Base-by-base conservation (phyloP, 2,888 invertebrate genomes). In the Sabatieria punctata region DNA sequence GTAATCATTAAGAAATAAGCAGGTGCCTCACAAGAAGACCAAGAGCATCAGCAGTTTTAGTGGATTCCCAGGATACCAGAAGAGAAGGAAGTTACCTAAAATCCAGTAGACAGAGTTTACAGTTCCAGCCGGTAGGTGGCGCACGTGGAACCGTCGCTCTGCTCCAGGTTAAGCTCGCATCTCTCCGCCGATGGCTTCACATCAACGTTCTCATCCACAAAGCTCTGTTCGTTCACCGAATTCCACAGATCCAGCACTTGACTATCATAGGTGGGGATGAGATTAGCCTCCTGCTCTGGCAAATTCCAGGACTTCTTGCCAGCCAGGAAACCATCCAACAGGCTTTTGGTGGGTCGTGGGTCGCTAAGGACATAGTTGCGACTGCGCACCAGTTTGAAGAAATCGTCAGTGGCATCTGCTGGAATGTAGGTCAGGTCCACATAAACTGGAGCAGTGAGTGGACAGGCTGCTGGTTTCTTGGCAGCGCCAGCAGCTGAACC, bases 251-350 rank as follows among this genome's bases (percentile, higher is more conserved):
- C 85, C 54, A 95, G 75, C 13, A 85, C 84, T 65, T 91, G 91
- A 22, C 89, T 89, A 67, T 93, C 93, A 65, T 93, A 93, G 3
- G 93, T 93, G 50, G 93, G 93, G 68, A 93, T 91, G 67, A 95
- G 83, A 52, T 91, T 93, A 54, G 91, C 89, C 72, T 89, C 86
- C 84, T 76, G 21, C 33, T 19, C 50, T 50, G 41, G 42, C 49
- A 22, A 47, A 69, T 85, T 85, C 86, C 71, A 86, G 76, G 67
- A 84, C 81, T 71, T 85, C 85, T 71, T 82, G 50, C 86, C 93
- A 65, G 91, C 88, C 39, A 95, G 73, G 35, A 93, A 73, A 18
- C 89, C 86, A 64, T 89, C 85, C 66, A 91, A 85, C 26, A 88
- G 85, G 62, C 86, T 84, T 50, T 84, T 81, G 54, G 85, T 85